phyloP scores from a whole-genome alignment of 2,797 vertebrate genomes.

The Myotis daubentonii region DNA sequence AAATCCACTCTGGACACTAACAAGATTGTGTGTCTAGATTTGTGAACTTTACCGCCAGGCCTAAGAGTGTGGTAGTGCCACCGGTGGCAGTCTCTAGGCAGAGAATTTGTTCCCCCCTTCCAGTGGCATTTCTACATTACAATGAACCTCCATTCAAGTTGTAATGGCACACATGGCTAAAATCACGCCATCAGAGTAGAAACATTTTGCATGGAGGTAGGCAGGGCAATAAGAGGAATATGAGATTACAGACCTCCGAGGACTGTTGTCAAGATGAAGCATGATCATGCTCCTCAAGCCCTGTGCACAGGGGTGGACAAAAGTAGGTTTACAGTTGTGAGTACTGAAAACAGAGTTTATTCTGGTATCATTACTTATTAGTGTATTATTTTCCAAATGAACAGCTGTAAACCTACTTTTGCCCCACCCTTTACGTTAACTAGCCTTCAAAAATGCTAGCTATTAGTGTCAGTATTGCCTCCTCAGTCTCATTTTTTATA shows the following conservation, averaged over 20 bases:
- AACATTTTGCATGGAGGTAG: neutral
- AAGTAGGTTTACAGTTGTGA: neutral
- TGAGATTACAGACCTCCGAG: neutral
- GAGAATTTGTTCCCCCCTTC: neutral
- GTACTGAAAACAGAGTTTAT: neutral
- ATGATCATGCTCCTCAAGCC: neutral
- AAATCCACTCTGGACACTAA: neutral
- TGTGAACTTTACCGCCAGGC: neutral
- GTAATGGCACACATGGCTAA: neutral
- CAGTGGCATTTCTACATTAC: neutral
- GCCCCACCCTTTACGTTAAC: neutral
- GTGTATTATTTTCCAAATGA: neutral
- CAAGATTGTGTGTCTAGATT: neutral
- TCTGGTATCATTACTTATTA: neutral
- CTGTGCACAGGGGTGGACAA: neutral
- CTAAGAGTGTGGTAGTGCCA: neutral
- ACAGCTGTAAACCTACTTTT: neutral
- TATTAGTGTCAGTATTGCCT: neutral
- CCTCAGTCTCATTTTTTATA: neutral
- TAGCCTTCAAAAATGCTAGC: neutral
- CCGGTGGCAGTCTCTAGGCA: neutral
- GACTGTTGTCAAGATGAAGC: constrained; percentile 16
- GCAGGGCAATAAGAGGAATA: neutral
- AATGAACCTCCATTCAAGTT: neutral
- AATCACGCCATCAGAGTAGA: neutral